Evolutionary conservation across 2,888 invertebrate species (phyloP).

Genomic region (Lepidocyrtoides sp.): DNA sequence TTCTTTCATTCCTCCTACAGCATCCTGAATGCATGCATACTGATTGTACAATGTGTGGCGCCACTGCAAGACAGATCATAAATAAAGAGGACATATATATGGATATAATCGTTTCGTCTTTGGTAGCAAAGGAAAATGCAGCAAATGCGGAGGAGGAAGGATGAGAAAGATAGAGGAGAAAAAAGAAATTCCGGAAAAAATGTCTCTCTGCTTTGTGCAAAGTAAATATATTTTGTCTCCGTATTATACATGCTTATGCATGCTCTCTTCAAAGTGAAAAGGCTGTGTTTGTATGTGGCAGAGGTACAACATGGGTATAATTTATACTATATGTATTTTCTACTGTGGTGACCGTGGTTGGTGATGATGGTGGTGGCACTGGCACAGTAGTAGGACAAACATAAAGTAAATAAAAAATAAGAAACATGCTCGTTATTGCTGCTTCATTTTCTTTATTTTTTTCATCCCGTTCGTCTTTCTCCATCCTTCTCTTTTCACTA

Average conservation of each 20-base stretch:
- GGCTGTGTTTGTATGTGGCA: neutral
- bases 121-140: slow-evolving; percentile 49
- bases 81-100: slow-evolving; percentile 73
- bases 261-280: neutral
- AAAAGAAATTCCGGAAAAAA: slow-evolving; percentile 71
- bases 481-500: slow-evolving; percentile 26
- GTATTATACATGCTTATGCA: neutral
- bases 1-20: slow-evolving; percentile 30
- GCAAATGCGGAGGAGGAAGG: slow-evolving; percentile 53
- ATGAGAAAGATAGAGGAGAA: slow-evolving; percentile 40
- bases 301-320: neutral
- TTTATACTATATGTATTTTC: neutral
- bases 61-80: slow-evolving; percentile 78
- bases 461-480: slow-evolving; percentile 33
- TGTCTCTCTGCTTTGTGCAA: slow-evolving; percentile 57
- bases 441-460: slow-evolving; percentile 74
- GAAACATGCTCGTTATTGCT: slow-evolving; percentile 76
- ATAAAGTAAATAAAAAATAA: slow-evolving; percentile 69
- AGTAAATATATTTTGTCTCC: neutral
- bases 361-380: slow-evolving; percentile 30
- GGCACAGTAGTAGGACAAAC: slow-evolving; percentile 30
- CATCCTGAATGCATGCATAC: slow-evolving; percentile 22
- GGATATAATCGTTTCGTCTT: slow-evolving; percentile 75
- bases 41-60: slow-evolving; percentile 64
- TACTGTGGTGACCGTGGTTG: slow-evolving; percentile 1